Evolutionary conservation across 37 sponge, comb jelly and placozoan species (phyloP).

Genomic region (Halisarca cf. caerulea): DNA sequence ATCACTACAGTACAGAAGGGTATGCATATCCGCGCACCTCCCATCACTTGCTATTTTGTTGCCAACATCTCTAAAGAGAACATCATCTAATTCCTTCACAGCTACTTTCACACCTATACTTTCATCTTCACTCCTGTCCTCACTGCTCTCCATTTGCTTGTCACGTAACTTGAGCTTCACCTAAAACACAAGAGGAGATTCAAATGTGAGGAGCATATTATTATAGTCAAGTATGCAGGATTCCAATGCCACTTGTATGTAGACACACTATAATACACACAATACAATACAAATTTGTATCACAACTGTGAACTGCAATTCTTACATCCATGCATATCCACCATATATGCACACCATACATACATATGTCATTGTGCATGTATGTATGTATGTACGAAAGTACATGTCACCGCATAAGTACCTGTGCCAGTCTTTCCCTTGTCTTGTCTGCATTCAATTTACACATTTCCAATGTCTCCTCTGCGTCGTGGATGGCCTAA

Average conservation of each 20-base stretch:
- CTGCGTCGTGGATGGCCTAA: slow-evolving; percentile 89
- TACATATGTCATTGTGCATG: no score
- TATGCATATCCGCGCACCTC: background rate
- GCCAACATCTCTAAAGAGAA: slow-evolving; percentile 92
- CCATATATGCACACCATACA: background rate
- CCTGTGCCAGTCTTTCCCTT: slow-evolving; percentile 65
- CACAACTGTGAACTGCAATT: background rate
- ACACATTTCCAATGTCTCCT: slow-evolving; percentile 56
- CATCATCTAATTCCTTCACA: slow-evolving; percentile 90
- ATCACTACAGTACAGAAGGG: no score
- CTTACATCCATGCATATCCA: background rate
- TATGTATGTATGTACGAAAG: background rate
- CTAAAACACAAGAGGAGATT: slow-evolving; percentile 26
- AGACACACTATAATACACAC: no score
- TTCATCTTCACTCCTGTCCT: slow-evolving; percentile 26
- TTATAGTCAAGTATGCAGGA: background rate
- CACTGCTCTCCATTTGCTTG: background rate
- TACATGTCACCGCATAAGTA: slow-evolving; percentile 10
- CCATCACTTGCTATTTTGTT: slow-evolving; percentile 77
- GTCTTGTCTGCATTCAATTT: slow-evolving; percentile 69
- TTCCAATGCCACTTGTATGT: background rate
- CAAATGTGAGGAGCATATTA: background rate
- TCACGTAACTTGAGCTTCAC: slow-evolving; percentile 32
- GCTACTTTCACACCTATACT: slow-evolving; percentile 69
- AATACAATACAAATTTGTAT: no score